Evolutionary conservation across 2,113 vertebrate genomes (phyloP).

Genomic region (Bufo bufo): DNA sequence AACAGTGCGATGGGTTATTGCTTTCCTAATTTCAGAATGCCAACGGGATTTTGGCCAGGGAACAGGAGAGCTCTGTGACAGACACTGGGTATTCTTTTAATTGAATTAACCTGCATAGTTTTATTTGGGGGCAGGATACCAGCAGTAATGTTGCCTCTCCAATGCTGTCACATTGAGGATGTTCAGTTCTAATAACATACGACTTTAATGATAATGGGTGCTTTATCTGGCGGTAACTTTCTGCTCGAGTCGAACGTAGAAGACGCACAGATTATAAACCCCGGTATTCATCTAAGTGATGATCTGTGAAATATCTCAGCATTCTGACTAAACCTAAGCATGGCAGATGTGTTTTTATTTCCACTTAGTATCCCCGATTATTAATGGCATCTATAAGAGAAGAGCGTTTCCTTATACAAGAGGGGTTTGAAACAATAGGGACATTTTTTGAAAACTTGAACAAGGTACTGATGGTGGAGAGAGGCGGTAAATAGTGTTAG

Average conservation of each 20-base stretch:
- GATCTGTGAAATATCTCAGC: constrained; percentile 1
- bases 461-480: not conserved
- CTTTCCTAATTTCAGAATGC: constrained; percentile 64
- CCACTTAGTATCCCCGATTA: not conserved
- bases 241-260: not conserved
- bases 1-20: constrained; percentile 66
- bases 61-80: constrained; percentile 1
- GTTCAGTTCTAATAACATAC: not conserved
- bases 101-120: constrained; percentile 39
- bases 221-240: not conserved
- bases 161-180: not conserved
- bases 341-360: constrained; percentile 19
- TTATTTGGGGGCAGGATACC: not conserved
- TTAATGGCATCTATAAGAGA: not conserved
- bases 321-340: too few species aligned
- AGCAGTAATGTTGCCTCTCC: not conserved
- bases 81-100: not conserved
- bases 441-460: not conserved
- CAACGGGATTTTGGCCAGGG: constrained; percentile 47
- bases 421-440: not conserved
- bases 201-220: not conserved
- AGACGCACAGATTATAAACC: not conserved
- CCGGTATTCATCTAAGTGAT: not conserved
- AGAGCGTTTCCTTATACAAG: not conserved
- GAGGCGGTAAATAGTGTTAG: not conserved